A percentile compares a stretch with the other conserved stretches of the same genome.
Evolutionary conservation across 2,888 invertebrate species (phyloP).

Genomic region (Cheilosia vulpina): DNA sequence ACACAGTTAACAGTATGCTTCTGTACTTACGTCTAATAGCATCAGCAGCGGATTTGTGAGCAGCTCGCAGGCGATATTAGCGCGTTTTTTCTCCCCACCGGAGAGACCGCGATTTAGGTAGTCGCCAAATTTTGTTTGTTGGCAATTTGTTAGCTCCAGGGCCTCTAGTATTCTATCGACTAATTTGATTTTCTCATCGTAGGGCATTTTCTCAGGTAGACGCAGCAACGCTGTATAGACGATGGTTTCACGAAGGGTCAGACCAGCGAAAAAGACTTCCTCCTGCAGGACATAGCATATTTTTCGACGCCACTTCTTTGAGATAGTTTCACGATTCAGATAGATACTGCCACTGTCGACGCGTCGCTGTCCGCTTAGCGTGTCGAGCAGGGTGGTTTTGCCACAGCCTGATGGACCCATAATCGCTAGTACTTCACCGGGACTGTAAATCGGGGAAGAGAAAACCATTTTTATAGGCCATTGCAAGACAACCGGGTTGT

Average conservation of each 20-base stretch:
- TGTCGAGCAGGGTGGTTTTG: slow-evolving; percentile 91
- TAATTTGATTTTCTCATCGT: slow-evolving; percentile 89
- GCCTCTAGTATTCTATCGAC: slow-evolving; percentile 91
- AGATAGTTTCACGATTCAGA: slow-evolving; percentile 87
- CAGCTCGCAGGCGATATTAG: slow-evolving; percentile 92
- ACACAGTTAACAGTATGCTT: background rate
- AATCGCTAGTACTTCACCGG: slow-evolving; percentile 91
- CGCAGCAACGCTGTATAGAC: slow-evolving; percentile 86
- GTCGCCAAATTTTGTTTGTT: slow-evolving; percentile 91
- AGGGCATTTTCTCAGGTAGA: slow-evolving; percentile 89
- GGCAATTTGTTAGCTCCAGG: slow-evolving; percentile 89
- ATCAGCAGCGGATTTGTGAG: slow-evolving; percentile 91
- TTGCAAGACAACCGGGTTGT: slow-evolving; percentile 20
- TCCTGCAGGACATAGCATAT: slow-evolving; percentile 93
- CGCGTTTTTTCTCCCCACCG: slow-evolving; percentile 93
- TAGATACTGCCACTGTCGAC: slow-evolving; percentile 88
- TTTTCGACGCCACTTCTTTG: slow-evolving; percentile 89
- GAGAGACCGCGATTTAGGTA: slow-evolving; percentile 90
- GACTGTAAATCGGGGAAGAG: slow-evolving; percentile 83
- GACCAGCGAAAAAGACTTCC: slow-evolving; percentile 91
- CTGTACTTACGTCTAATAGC: slow-evolving; percentile 89
- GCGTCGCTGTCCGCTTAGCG: slow-evolving; percentile 88
- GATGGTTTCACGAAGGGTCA: slow-evolving; percentile 90
- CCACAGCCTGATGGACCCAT: slow-evolving; percentile 93
- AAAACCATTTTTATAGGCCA: slow-evolving; percentile 53